Evolutionary conservation across 53 echinoderm and acorn worm species (phyloP).

Genomic region (Paelopatides confundens): DNA sequence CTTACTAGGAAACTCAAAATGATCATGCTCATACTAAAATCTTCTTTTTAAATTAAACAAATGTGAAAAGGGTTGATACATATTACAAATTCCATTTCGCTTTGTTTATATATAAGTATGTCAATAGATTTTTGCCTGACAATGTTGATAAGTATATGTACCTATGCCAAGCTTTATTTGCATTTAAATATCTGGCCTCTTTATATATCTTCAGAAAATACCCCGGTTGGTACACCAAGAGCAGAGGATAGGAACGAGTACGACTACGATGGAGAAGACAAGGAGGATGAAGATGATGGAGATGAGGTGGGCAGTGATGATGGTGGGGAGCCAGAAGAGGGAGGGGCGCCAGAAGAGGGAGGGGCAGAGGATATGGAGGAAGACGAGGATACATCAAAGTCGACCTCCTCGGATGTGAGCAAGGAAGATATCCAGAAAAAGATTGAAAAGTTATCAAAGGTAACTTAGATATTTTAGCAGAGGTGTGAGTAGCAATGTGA

Average conservation of each 20-base stretch:
- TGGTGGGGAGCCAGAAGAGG: slow-evolving; percentile 53
- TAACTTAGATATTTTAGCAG: slow-evolving; percentile 23
- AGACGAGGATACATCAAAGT: slow-evolving; percentile 28
- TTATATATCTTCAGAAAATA: slow-evolving; percentile 23
- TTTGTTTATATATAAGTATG: too few species aligned
- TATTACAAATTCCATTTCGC: too few species aligned
- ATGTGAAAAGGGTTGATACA: too few species aligned
- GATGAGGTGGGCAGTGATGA: slow-evolving; percentile 46
- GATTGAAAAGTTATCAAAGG: slow-evolving; percentile 91
- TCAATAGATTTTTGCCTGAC: too few species aligned
- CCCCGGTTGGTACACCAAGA: slow-evolving; percentile 66
- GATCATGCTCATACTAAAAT: too few species aligned
- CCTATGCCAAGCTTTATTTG: background rate
- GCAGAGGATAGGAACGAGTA: slow-evolving; percentile 50
- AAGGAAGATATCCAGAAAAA: slow-evolving; percentile 89
- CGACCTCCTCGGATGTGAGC: slow-evolving; percentile 40
- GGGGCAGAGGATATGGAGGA: slow-evolving; percentile 57
- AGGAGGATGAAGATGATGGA: slow-evolving; percentile 80
- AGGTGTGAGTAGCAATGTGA: background rate
- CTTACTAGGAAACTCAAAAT: too few species aligned
- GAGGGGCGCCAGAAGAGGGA: slow-evolving; percentile 57
- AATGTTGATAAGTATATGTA: too few species aligned
- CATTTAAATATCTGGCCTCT: background rate
- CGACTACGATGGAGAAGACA: slow-evolving; percentile 80
- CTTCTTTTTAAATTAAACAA: too few species aligned